Percentiles rank a stretch among this genome's conserved stretches.
phyloP scores from a whole-genome alignment of 30 jellyfish, hydroid and myxozoan species.

The Aurelia sp. region DNA sequence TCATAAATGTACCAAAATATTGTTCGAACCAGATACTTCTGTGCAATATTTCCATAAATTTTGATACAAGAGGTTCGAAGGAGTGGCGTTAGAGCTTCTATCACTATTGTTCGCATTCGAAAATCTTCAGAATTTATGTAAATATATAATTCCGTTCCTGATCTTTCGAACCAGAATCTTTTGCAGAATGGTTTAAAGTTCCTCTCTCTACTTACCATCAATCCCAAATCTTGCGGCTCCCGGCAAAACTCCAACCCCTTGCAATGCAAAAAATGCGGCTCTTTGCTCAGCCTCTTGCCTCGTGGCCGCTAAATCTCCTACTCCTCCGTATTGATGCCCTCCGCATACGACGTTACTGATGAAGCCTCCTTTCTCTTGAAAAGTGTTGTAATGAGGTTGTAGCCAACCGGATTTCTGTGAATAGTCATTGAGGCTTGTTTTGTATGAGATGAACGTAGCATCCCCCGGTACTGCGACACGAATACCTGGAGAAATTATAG shows the following conservation, averaged over 20 bases:
- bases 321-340: slow-evolving; percentile 86
- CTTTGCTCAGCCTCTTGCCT: slow-evolving; percentile 95
- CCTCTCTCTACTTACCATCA: slow-evolving; percentile 71
- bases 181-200: background rate
- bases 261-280: slow-evolving; percentile 92
- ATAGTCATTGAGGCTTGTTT: slow-evolving; percentile 96
- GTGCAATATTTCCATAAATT: too few relatives aligned
- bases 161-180: too few relatives aligned
- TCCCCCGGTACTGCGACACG: slow-evolving; percentile 99
- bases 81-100: too few relatives aligned
- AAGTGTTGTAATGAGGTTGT: slow-evolving; percentile 86
- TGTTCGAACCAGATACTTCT: too few relatives aligned
- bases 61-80: too few relatives aligned
- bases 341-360: slow-evolving; percentile 84
- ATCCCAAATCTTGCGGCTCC: slow-evolving; percentile 61
- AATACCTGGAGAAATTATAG: slow-evolving; percentile 19
- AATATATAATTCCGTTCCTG: too few relatives aligned
- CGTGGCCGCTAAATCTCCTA: slow-evolving; percentile 80
- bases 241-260: slow-evolving; percentile 82
- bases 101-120: too few relatives aligned
- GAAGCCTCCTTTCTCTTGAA: slow-evolving; percentile 72
- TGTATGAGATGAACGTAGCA: slow-evolving; percentile 95
- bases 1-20: too few relatives aligned
- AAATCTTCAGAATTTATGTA: too few relatives aligned
- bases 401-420: slow-evolving; percentile 97